Evolutionary conservation across 2,888 invertebrate species (phyloP).

Genomic region (Cataglyphis cursor): DNA sequence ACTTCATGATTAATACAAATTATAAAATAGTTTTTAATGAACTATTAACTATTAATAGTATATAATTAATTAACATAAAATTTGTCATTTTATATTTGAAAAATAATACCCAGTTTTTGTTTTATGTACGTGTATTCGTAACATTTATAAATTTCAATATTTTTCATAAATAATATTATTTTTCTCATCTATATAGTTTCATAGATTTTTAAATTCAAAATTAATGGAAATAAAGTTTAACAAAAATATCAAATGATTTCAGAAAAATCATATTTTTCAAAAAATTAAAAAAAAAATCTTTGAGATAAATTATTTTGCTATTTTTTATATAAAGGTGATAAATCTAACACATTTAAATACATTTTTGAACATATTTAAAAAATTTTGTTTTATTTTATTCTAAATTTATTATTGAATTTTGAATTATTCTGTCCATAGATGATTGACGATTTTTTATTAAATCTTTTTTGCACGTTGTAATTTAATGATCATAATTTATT

Average conservation of each 20-base stretch:
- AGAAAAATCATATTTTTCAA: not conserved
- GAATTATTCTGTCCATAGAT: not conserved
- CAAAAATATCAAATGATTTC: not conserved
- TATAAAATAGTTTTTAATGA: not conserved
- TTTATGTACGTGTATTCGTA: not conserved
- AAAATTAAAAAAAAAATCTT: not conserved
- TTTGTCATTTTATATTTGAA: not conserved
- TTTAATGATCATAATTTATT: not conserved
- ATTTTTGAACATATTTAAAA: not conserved
- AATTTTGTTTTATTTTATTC: not conserved
- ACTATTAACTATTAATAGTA: too few relatives aligned
- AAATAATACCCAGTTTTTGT: not conserved
- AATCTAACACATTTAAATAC: not conserved
- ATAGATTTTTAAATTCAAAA: not conserved
- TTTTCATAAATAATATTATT: not conserved
- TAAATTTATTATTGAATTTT: not conserved
- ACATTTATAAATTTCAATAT: not conserved
- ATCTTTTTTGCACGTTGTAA: not conserved
- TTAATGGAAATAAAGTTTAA: not conserved
- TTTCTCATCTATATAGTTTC: not conserved
- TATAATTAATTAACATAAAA: not conserved
- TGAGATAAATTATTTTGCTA: not conserved
- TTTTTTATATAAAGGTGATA: not conserved
- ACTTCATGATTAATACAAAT: not conserved
- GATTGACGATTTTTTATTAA: constrained; percentile 16